A percentile compares a stretch with the other conserved stretches of the same genome.
Evolutionary conservation across 37 sponge, comb jelly and placozoan genomes (phyloP).

Genomic region (Amphimedon queenslandica): DNA sequence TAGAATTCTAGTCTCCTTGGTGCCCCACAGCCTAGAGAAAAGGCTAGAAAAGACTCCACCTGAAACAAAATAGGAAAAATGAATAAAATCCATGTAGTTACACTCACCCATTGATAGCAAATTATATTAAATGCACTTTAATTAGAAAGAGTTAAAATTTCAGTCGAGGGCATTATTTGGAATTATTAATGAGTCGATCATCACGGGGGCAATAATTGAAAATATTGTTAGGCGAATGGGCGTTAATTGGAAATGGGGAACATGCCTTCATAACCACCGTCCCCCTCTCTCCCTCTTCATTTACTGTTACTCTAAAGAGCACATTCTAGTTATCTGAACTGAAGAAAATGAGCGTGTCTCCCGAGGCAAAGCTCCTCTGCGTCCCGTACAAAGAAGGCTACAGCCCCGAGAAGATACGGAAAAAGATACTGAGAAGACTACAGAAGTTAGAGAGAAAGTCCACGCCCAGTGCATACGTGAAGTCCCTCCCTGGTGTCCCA

Average conservation of each 20-base stretch:
- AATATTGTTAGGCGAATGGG: too few relatives aligned
- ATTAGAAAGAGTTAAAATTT: too few relatives aligned
- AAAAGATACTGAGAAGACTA: conserved; percentile 21
- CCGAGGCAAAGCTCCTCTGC: conserved; percentile 34
- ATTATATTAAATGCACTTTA: too few relatives aligned
- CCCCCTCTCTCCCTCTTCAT: too few relatives aligned
- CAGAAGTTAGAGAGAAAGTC: conserved; percentile 9
- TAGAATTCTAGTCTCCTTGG: conserved; percentile 86
- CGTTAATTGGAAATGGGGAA: too few relatives aligned
- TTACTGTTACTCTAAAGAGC: too few relatives aligned
- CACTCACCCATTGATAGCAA: background rate
- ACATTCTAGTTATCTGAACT: too few relatives aligned
- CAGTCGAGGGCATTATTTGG: too few relatives aligned
- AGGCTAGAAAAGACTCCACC: conserved; percentile 89
- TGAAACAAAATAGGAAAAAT: conserved; percentile 7
- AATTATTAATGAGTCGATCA: too few relatives aligned
- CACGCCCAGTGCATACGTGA: background rate
- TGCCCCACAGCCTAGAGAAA: conserved; percentile 87
- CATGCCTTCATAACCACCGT: too few relatives aligned
- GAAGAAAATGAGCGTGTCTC: too few relatives aligned
- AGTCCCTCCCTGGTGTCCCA: background rate
- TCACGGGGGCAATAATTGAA: too few relatives aligned
- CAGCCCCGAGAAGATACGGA: conserved; percentile 16
- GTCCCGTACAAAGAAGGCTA: conserved; percentile 30
- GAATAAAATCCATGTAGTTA: background rate